Evolutionary conservation across 2,888 invertebrate genomes (phyloP).

Genomic region (Philaethria dido): DNA sequence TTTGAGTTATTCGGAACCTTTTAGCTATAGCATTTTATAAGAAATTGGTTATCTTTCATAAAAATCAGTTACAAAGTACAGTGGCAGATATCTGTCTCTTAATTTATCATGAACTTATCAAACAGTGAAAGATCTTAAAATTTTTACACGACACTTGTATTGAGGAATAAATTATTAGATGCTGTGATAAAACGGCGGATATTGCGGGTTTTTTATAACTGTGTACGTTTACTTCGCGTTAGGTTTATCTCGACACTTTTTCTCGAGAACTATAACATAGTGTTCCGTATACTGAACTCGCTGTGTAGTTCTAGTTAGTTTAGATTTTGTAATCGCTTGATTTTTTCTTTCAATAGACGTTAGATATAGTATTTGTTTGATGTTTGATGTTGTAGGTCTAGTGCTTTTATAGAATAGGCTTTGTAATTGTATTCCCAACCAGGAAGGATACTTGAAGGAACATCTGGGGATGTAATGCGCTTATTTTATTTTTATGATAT

Average conservation of each 20-base stretch:
- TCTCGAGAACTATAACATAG: constrained; percentile 56
- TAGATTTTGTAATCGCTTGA: constrained; percentile 59
- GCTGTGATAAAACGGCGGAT: constrained; percentile 52
- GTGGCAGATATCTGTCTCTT: background rate
- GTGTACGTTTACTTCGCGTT: constrained; percentile 44
- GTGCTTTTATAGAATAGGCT: constrained; percentile 77
- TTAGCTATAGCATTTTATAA: too few species aligned
- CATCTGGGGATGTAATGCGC: too few species aligned
- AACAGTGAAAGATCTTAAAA: background rate
- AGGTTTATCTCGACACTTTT: constrained; percentile 62
- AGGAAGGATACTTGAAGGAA: too few species aligned
- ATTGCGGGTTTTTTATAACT: constrained; percentile 47
- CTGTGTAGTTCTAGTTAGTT: constrained; percentile 57
- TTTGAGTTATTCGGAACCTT: too few species aligned
- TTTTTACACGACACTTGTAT: constrained; percentile 44
- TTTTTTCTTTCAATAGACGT: constrained; percentile 51
- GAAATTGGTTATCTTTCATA: too few species aligned
- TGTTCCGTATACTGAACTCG: constrained; percentile 41
- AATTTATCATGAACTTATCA: background rate
- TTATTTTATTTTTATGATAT: too few species aligned
- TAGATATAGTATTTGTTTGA: constrained; percentile 63
- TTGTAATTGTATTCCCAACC: too few species aligned
- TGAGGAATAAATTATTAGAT: constrained; percentile 66
- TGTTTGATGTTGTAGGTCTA: constrained; percentile 79
- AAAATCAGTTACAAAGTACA: background rate